Percentiles rank a stretch among this genome's conserved stretches.
These are phyloP conservation scores for Antheraea mylitta DNA, from an alignment of 1,140 invertebrate genomes.

Conservation along the genomic window DNA sequence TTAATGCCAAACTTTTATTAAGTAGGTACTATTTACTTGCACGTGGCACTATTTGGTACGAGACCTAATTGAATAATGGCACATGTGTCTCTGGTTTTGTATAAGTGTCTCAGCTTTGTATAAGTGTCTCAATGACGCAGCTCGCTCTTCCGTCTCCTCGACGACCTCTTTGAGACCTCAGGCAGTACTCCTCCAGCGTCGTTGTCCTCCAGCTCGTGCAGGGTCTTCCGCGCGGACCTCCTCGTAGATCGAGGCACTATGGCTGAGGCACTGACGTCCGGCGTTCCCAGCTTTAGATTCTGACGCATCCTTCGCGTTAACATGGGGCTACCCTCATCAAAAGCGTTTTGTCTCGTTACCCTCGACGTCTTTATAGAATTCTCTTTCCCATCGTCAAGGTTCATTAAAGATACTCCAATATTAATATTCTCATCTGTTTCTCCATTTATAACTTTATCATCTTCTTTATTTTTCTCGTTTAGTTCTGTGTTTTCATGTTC, in stretches of 20 bases:
- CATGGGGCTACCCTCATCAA: constrained; percentile 36
- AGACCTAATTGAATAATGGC: too few species aligned
- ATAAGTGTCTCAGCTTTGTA: too few species aligned
- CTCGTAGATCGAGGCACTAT: constrained; percentile 1
- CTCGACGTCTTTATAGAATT: constrained; percentile 34
- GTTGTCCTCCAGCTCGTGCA: constrained; percentile 22
- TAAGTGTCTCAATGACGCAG: constrained; percentile 28
- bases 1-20: too few species aligned
- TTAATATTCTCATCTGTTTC: background rate
- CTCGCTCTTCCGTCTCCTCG: constrained; percentile 24
- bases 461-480: constrained; percentile 4
- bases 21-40: too few species aligned
- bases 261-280: background rate
- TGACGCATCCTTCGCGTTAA: constrained; percentile 50
- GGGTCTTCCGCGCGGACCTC: constrained; percentile 31
- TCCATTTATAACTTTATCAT: background rate
- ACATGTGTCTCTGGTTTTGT: too few species aligned
- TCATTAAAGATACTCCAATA: background rate
- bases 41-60: too few species aligned
- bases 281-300: constrained; percentile 24
- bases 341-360: constrained; percentile 43
- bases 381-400: constrained; percentile 27
- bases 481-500: background rate
- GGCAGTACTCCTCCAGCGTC: background rate
- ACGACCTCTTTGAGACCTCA: constrained; percentile 22